These are phyloP conservation scores for Aphelenchoides avenae DNA, from an alignment of 1,140 invertebrate species.

Conservation along the genomic window DNA sequence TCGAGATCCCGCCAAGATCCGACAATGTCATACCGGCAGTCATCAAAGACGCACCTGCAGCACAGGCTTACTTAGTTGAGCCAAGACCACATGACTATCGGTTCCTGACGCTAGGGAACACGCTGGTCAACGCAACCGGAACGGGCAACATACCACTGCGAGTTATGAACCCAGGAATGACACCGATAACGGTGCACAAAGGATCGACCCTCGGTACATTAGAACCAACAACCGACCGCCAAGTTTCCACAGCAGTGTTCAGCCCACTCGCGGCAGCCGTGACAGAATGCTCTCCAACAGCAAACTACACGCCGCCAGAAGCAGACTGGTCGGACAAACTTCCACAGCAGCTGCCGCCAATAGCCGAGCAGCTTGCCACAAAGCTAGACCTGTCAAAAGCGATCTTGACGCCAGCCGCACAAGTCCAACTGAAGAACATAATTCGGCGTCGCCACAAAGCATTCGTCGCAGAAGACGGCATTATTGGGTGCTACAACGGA, in stretches of 20 bases:
- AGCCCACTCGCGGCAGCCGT: too few species aligned
- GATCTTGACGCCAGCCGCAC: background rate
- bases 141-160: constrained; percentile 8
- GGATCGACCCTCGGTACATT: constrained; percentile 1
- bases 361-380: background rate
- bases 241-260: too few species aligned
- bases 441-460: background rate
- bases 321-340: constrained; percentile 8
- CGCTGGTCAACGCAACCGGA: background rate
- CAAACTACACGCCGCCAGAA: constrained; percentile 6
- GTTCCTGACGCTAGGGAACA: constrained; percentile 8
- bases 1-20: too few species aligned
- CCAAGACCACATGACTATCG: constrained; percentile 4
- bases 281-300: background rate
- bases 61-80: too few species aligned
- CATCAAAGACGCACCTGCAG: too few species aligned
- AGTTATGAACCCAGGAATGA: constrained; percentile 10
- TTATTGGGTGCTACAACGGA: constrained; percentile 22
- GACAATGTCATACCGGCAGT: too few species aligned
- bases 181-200: constrained; percentile 7
- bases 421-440: background rate
- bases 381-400: background rate
- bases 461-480: constrained; percentile 6
- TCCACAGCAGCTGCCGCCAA: background rate
- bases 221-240: constrained; percentile 1